phyloP scores from a whole-genome alignment of 2,888 invertebrate genomes.

The Synergus gifuensis region DNA sequence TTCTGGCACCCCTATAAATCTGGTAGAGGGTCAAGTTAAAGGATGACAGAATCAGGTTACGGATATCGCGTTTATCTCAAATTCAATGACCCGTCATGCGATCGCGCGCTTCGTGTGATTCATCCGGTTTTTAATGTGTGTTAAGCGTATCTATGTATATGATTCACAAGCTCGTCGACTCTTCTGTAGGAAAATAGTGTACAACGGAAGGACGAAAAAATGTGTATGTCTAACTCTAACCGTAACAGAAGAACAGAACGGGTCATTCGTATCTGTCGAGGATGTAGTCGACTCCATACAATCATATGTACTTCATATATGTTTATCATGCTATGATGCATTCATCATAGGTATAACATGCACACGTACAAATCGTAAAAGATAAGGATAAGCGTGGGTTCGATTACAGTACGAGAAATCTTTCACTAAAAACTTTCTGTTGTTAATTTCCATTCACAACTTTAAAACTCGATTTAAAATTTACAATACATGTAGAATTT shows the following conservation, averaged over 20 bases:
- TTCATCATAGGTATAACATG: background rate
- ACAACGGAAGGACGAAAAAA: slow-evolving; percentile 11
- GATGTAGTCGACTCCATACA: background rate
- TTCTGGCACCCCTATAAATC: slow-evolving; percentile 41
- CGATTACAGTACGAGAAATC: background rate
- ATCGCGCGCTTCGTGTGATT: slow-evolving; percentile 12
- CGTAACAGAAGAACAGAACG: slow-evolving; percentile 8
- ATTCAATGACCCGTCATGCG: slow-evolving; percentile 36
- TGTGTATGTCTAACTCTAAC: background rate
- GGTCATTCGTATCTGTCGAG: slow-evolving; percentile 4
- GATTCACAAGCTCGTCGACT: background rate
- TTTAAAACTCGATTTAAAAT: no score
- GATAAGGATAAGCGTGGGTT: slow-evolving; percentile 32
- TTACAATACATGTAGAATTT: no score
- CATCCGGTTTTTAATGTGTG: slow-evolving; percentile 18
- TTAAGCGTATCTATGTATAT: background rate
- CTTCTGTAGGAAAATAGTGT: background rate
- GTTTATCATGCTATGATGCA: background rate
- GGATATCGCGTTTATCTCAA: slow-evolving; percentile 29
- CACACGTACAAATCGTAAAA: background rate
- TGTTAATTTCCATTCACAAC: background rate
- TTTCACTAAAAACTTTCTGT: slow-evolving; percentile 13
- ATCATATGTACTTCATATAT: background rate
- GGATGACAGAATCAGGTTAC: slow-evolving; percentile 40
- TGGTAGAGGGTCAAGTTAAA: slow-evolving; percentile 39